phyloP scores from a whole-genome alignment of 2,797 vertebrate genomes.

The Coranthus polyacanthus region DNA sequence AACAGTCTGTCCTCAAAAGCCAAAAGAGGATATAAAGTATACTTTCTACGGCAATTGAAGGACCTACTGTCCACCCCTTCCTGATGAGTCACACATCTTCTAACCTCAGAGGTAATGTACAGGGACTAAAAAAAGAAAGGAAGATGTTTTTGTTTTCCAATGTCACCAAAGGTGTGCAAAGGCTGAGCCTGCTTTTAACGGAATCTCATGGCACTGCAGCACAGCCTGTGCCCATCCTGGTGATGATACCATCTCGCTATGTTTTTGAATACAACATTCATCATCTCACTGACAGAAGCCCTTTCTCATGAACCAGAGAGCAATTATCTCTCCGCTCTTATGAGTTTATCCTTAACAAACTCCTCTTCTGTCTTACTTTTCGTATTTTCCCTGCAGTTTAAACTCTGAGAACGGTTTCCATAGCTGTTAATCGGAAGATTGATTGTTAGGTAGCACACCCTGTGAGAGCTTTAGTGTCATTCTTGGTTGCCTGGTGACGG shows the following conservation, averaged over 20 bases:
- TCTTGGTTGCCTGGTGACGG: constrained; percentile 80
- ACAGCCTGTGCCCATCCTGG: constrained; percentile 27
- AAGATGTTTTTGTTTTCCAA: not conserved
- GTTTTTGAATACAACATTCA: constrained; percentile 43
- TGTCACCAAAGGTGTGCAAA: constrained; percentile 7
- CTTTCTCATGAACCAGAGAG: constrained; percentile 20
- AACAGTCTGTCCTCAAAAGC: constrained; percentile 17
- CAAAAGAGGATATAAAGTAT: constrained; percentile 29
- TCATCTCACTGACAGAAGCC: constrained; percentile 49
- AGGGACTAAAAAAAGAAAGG: not conserved
- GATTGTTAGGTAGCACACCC: constrained; percentile 42
- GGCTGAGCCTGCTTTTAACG: constrained; percentile 26
- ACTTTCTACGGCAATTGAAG: not conserved
- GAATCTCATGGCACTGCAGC: constrained; percentile 9
- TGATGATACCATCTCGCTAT: constrained; percentile 38
- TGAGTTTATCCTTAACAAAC: constrained; percentile 7
- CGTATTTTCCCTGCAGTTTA: constrained; percentile 11
- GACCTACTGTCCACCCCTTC: not conserved
- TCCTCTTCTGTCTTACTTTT: not conserved
- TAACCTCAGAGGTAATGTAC: not conserved
- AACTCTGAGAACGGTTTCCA: constrained; percentile 21
- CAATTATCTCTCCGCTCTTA: constrained; percentile 17
- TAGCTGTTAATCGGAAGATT: constrained; percentile 18
- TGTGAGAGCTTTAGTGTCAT: constrained; percentile 65
- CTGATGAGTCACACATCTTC: too few relatives aligned